Evolutionary conservation across 2,888 invertebrate genomes (phyloP).

Genomic region (Metellina segmentata): DNA sequence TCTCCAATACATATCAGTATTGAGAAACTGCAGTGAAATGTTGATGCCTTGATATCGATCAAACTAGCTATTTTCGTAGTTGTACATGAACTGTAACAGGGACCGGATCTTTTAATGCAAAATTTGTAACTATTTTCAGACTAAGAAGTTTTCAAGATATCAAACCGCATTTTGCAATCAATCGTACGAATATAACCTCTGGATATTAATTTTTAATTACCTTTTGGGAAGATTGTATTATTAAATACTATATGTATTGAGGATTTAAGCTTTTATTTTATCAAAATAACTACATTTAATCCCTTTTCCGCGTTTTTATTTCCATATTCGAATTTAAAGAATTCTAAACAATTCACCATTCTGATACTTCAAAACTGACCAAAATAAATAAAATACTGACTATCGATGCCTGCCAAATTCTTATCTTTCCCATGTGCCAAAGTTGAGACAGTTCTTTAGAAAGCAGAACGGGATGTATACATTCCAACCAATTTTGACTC

Average conservation of each 20-base stretch:
- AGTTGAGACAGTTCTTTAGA: constrained; percentile 17
- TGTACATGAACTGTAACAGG: not conserved
- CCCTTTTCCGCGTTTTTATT: too few relatives aligned
- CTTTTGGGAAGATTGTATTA: too few relatives aligned
- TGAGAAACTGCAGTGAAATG: not conserved
- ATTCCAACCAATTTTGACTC: constrained; percentile 42
- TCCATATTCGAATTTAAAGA: not conserved
- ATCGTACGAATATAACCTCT: not conserved
- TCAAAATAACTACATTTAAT: too few relatives aligned
- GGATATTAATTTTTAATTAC: too few relatives aligned
- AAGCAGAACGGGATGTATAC: constrained; percentile 3
- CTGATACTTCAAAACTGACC: not conserved
- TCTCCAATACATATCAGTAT: not conserved
- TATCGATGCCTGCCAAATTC: not conserved
- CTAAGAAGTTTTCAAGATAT: not conserved
- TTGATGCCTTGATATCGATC: not conserved
- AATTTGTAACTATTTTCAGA: not conserved
- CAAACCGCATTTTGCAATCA: not conserved
- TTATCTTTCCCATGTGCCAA: constrained; percentile 40
- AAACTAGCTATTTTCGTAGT: not conserved
- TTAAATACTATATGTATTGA: too few relatives aligned
- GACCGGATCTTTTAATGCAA: not conserved
- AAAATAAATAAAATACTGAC: not conserved
- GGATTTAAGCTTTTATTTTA: too few relatives aligned
- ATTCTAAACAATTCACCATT: not conserved